Evolutionary conservation across 2,113 vertebrate genomes (phyloP).

Genomic region (Muntiacus reevesi): DNA sequence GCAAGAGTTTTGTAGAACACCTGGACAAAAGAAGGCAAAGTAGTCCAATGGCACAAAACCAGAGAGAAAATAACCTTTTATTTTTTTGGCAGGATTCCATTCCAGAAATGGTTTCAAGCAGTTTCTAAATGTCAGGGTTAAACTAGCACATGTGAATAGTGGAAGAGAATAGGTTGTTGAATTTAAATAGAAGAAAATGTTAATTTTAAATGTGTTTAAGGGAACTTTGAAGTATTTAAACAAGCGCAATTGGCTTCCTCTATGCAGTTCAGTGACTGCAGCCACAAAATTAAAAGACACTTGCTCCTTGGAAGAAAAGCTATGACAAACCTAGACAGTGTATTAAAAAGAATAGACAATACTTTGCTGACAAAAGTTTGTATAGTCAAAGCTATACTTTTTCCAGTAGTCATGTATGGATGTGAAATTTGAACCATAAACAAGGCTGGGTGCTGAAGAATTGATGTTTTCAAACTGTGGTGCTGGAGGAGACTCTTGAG

Average conservation of each 20-base stretch:
- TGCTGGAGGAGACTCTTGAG: background rate
- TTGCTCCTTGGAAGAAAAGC: background rate
- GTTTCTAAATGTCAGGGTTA: conserved; percentile 49
- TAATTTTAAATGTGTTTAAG: conserved; percentile 46
- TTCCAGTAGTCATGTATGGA: background rate
- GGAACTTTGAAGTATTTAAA: conserved; percentile 53
- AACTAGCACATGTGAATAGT: conserved; percentile 41
- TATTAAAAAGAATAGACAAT: background rate
- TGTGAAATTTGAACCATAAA: background rate
- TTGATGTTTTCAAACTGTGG: background rate
- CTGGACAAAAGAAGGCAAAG: background rate
- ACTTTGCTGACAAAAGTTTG: background rate
- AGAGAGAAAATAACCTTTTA: conserved; percentile 16
- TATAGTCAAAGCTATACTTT: background rate
- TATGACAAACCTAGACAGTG: background rate
- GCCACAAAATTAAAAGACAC: background rate
- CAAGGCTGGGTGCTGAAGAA: background rate
- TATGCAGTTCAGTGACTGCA: background rate
- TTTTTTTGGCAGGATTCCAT: conserved; percentile 9
- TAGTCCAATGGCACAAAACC: background rate
- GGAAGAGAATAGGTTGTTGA: background rate
- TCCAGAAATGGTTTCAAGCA: conserved; percentile 6
- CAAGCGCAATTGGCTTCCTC: background rate
- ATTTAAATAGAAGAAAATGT: conserved; percentile 50
- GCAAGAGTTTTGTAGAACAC: background rate